Evolutionary conservation across 2,797 vertebrate genomes (phyloP).

Genomic region (Microchirus variegatus): DNA sequence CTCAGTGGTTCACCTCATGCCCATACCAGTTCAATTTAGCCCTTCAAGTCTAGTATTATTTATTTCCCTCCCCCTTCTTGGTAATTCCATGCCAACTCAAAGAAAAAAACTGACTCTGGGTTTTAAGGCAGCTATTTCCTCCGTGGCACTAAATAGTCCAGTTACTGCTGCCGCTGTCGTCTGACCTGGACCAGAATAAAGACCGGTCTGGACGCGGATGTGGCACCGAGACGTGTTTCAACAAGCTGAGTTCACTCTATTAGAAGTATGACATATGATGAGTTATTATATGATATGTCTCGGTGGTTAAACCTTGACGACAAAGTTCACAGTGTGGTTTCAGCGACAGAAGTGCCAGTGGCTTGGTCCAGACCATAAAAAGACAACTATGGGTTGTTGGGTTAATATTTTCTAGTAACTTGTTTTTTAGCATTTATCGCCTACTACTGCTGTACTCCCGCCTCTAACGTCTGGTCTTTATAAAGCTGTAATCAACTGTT

Average conservation of each 20-base stretch:
- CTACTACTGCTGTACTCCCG: no score
- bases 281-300: no score
- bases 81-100: conserved; percentile 24
- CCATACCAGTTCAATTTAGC: conserved; percentile 45
- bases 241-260: neutral
- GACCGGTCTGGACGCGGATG: conserved; percentile 45
- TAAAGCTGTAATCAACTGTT: no score
- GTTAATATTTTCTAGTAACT: no score
- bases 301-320: no score
- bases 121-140: conserved; percentile 24
- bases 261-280: neutral
- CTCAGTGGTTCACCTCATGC: conserved; percentile 45
- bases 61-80: conserved; percentile 21
- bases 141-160: conserved; percentile 9
- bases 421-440: no score
- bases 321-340: no score
- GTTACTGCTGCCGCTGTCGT: conserved; percentile 9
- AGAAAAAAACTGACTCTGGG: conserved; percentile 13
- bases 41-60: conserved; percentile 40
- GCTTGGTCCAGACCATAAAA: neutral
- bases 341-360: neutral
- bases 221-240: conserved; percentile 23
- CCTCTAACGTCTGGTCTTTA: no score
- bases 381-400: no score
- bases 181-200: conserved; percentile 23